Evolutionary conservation across 1,140 invertebrate species (phyloP), one percentile per base, ranked within the genome.

Genomic region (Trigoniulus corallinus): DNA sequence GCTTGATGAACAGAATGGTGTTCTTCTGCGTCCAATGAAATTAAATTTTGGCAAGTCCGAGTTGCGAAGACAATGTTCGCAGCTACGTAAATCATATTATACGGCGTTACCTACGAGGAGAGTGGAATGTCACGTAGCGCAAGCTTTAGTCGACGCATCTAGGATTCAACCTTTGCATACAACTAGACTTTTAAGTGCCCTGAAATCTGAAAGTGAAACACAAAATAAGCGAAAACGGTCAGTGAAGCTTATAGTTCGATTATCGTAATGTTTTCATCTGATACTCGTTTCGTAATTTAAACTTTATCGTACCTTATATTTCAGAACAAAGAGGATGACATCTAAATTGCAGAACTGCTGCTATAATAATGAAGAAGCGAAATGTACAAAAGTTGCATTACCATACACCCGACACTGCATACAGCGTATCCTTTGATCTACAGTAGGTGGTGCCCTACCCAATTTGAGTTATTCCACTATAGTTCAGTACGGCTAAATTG

Each of bases 331-430:
- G 47, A 54, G 47, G 21, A 53, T 56, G 44, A 50, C 55, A 15
- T 48, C 61, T 3, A 52, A 58, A 39, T 61, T 61, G 50, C 60
- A 64, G 43, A 53, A 52, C 34, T 72, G 70, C 54, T 59, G 62
- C 45, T 65, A 68, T 53, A 60, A 59, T 47, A 59, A 63, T 54
- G 61, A 64, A 41, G 54, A 65, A 25, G 48, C 54, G 15, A 55
- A 58, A 21, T 86, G 83, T 63, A 66, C 63, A 7, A 72, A 75
- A 48, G 62, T 67, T 1, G 80, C 80, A n/a, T 63, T 93, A 57
- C 85, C 88, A 0, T 87, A 82, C 60, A 78, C 81, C 0, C 77
- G 82, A 22, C 82, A 89, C 61, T 93, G 88, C 63, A 68, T 80
- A 18, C 70, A 77, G 50, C 89, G 67, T 69, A 68, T 68, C 66